Percentiles rank a stretch among this genome's conserved stretches.
Conservation (phyloP, 2,888 invertebrate species). For the Cataglyphis cursor region DNA sequence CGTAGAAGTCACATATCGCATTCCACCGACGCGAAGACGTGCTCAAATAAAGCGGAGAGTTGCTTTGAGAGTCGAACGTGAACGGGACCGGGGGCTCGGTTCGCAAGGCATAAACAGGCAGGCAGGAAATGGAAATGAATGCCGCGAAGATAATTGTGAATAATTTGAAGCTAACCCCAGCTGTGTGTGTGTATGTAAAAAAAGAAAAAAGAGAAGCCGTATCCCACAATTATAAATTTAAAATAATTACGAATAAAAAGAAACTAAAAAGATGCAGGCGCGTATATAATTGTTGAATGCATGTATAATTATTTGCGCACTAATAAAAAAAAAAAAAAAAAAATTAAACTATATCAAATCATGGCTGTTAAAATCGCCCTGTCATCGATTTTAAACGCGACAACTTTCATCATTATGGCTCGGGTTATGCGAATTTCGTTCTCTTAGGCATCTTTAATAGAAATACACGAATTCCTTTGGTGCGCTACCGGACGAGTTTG, state of each 20-base stretch:
- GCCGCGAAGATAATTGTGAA: not conserved
- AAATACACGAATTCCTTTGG: slow-evolving; percentile 25
- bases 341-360: not conserved
- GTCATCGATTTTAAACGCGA: not conserved
- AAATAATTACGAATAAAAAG: not conserved
- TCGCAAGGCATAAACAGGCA: not conserved
- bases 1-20: slow-evolving; percentile 49
- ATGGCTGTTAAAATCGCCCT: not conserved
- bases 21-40: slow-evolving; percentile 33
- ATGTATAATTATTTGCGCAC: not conserved
- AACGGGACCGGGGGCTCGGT: not conserved
- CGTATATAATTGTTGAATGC: not conserved
- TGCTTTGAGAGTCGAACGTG: not conserved
- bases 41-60: not conserved
- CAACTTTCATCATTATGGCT: not conserved
- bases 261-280: not conserved
- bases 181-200: not conserved
- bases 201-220: not conserved
- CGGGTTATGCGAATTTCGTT: not conserved
- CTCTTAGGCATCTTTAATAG: not conserved
- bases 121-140: not conserved
- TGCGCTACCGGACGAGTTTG: slow-evolving; percentile 30
- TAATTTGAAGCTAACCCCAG: too few relatives aligned
- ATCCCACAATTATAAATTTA: not conserved
- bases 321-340: not conserved